Conservation (phyloP, 2,797 vertebrate species). For the Silurus aristotelis region DNA sequence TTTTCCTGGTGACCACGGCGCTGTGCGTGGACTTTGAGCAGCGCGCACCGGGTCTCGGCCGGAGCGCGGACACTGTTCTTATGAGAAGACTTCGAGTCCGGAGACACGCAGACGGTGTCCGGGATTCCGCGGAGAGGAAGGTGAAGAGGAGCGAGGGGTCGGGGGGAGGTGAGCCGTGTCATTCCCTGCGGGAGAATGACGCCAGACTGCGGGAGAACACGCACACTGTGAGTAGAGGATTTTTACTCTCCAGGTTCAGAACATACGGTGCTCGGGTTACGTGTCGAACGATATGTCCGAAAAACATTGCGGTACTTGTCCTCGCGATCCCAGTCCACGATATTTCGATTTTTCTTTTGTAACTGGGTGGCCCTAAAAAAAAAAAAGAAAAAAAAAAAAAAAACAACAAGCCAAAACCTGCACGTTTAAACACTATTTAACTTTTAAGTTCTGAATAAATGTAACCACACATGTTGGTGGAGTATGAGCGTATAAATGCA, state of each 20-base stretch:
- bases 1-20: conserved; percentile 57
- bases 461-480: too few relatives aligned
- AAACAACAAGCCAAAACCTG: rapidly evolving
- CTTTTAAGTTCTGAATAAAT: too few relatives aligned
- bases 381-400: not conserved
- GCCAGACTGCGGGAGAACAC: conserved; percentile 79
- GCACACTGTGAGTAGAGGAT: conserved; percentile 77
- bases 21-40: conserved; percentile 46
- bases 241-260: not conserved
- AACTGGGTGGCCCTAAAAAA: not conserved
- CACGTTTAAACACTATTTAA: too few relatives aligned
- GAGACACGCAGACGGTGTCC: conserved; percentile 45
- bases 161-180: conserved; percentile 64
- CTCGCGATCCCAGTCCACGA: not conserved
- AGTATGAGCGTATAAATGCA: not conserved
- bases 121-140: conserved; percentile 34
- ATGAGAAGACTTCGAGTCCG: conserved; percentile 39
- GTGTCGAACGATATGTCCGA: not conserved
- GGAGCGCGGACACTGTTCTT: conserved; percentile 25
- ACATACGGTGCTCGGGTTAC: not conserved
- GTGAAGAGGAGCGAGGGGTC: conserved; percentile 38
- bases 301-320: not conserved
- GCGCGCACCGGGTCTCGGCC: conserved; percentile 12
- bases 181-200: conserved; percentile 64
- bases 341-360: not conserved